Conservation (phyloP, 2,888 invertebrate species). For the Eugnorisma glareosa region DNA sequence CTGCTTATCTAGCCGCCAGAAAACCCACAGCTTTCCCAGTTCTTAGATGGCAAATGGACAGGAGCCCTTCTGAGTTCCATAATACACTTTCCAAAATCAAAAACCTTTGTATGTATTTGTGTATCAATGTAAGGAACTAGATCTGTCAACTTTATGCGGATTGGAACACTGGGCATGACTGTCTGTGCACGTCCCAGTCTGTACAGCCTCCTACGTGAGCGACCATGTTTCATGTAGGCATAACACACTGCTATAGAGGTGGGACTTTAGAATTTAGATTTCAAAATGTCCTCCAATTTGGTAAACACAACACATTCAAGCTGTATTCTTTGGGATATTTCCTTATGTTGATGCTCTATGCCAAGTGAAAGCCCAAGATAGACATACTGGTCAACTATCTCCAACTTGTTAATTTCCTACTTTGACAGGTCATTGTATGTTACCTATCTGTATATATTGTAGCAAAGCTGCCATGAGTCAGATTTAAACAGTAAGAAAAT, state of each 20-base stretch:
- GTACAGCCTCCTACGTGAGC: neutral
- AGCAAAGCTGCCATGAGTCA: neutral
- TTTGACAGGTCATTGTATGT: neutral
- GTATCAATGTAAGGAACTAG: neutral
- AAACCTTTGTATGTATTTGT: neutral
- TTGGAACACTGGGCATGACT: neutral
- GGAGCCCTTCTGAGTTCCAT: neutral
- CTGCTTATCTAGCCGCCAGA: no score
- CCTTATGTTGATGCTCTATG: neutral
- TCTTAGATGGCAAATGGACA: no score
- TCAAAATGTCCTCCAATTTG: neutral
- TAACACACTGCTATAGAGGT: neutral
- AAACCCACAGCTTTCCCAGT: no score
- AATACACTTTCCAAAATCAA: neutral
- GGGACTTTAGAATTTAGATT: neutral
- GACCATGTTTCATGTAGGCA: neutral
- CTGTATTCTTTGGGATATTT: neutral
- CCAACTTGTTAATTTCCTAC: neutral
- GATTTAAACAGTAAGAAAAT: neutral
- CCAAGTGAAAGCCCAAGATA: neutral
- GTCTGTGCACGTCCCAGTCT: neutral
- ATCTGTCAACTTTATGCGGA: neutral
- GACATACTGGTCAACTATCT: neutral
- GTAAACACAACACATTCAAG: neutral
- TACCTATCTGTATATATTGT: neutral